Evolutionary conservation across 2,113 vertebrate genomes (phyloP), one percentile per base, ranked within the genome.

Genomic region (Hippolais icterina): DNA sequence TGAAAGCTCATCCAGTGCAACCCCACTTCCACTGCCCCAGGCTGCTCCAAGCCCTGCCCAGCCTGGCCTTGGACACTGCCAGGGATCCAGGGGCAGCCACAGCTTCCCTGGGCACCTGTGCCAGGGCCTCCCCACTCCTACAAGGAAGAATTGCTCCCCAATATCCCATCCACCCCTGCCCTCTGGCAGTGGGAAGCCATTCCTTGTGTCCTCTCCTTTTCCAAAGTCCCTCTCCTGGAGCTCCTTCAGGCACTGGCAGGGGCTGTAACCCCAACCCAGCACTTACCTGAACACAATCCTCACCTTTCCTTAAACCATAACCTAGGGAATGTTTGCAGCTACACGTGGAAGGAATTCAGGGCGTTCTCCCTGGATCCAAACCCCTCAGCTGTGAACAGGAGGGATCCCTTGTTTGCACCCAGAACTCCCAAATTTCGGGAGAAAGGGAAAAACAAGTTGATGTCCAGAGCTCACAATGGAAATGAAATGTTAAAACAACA

Each of bases 401-500:
- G 31, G 41, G 61, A 93, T 53, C 35, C n/a, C 37, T 39, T 6
- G 16, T 35, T 19, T 71, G 91, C 74, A 56, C 75, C 53, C 81
- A 54, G 46, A 8, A 14, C 66, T 77, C 22, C 1, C 33, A 20
- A 9, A 74, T 54, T 88, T 16, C 47, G 20, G 54, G 65, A 74
- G 70, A 47, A 87, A 76, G 46, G 50, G 52, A 93, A 96, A 96
- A 93, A 72, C 49, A 77, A 85, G 52, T 0, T 17, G 39, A 23
- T 70, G 82, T 59, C 18, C 88, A 75, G 71, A 86, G 83, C 10
- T 88, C 79, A 81, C 79, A 61, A 46, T 5, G 47, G 70, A 80
- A 96, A 90, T 15, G 3, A 69, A 94, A 94, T 64, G 88, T 96
- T 96, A 94, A 94, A 96, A 28, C 63, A 96, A 94, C 80, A 96